Evolutionary conservation across 30 jellyfish, hydroid and myxozoan genomes (phyloP), one percentile per base, ranked within the genome.

Genomic region (Aurelia aurita): DNA sequence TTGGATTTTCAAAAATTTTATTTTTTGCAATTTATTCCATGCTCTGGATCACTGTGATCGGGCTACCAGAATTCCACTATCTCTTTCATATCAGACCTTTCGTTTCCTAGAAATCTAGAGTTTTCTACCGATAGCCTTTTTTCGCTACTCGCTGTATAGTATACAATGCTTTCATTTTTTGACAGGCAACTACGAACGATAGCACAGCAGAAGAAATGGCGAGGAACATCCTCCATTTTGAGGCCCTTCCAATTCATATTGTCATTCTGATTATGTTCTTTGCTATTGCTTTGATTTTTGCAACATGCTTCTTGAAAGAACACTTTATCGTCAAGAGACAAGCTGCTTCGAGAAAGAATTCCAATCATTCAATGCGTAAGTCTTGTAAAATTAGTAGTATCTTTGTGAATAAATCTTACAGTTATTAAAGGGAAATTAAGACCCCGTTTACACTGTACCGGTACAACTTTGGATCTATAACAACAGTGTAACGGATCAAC

Each of bases 151-250:
- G 51, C 51, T 39, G 14, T 39, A 15, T 39, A 39, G 14, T 57
- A 1, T 12, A n/a, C 25, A 28, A 26, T 25, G 14, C 18, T 68
- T 3, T 19, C 31, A 23, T 74, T 27, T 57, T 26, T 29, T 58
- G 22, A 46, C 77, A 78, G 90, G 65, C 68, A 80, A 80, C 90
- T 15, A 63, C 45, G 43, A 58, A 66, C n/a, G 25, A 65, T 32
- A 80, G 90, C 23, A 47, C 77, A 39, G 90, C 90, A 20, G 90
- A 80, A 28, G 90, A 80, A 29, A 80, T 80, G 90, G 68, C 90
- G 15, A 26, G 18, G 67, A 45, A 19, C 6, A 34, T 80, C 43
- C 73, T 80, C 28, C 72, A 67, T 19, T 65, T 66, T 28, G 66
- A 51, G 22, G 34, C 68, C 20, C 25, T 80, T 20, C 61, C 74